A percentile compares a stretch with the other conserved stretches of the same genome.
Conservation (phyloP, 1,140 invertebrate species). For the Centruroides sculpturatus region DNA sequence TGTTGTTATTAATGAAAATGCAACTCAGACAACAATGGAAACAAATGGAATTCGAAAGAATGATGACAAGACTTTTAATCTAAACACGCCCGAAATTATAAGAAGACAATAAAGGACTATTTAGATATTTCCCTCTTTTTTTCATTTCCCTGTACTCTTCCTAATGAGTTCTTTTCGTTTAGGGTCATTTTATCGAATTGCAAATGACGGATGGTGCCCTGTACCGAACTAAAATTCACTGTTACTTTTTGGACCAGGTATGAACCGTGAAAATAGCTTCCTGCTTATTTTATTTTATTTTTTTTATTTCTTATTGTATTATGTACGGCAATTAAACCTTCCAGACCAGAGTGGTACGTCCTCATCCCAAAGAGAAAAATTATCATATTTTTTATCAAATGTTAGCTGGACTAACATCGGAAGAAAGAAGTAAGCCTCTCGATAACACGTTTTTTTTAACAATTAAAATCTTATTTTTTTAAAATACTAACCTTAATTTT, state of each 20-base stretch:
- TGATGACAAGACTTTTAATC: too few species aligned
- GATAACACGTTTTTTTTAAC: neutral
- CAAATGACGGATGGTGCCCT: constrained; percentile 84
- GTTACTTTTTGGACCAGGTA: constrained; percentile 75
- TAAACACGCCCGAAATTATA: too few species aligned
- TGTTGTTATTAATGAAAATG: too few species aligned
- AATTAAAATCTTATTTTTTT: neutral
- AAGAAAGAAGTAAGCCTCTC: constrained; percentile 50
- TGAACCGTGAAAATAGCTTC: too few species aligned
- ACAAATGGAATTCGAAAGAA: too few species aligned
- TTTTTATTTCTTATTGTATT: neutral
- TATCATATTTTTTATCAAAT: constrained; percentile 95
- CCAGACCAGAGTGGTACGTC: constrained; percentile 56
- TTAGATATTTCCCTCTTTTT: too few species aligned
- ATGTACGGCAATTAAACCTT: neutral
- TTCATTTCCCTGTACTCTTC: neutral
- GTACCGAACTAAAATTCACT: constrained; percentile 86
- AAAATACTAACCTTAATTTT: neutral
- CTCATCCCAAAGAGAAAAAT: constrained; percentile 71
- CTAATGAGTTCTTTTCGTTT: constrained; percentile 13
- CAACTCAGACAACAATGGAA: neutral
- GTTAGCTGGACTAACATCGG: constrained; percentile 67
- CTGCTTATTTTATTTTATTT: too few species aligned
- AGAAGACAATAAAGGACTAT: too few species aligned
- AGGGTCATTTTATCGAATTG: constrained; percentile 90